Evolutionary conservation across 92 coral and sea anemone species (phyloP).

Genomic region (Zoanthus sansibaricus): DNA sequence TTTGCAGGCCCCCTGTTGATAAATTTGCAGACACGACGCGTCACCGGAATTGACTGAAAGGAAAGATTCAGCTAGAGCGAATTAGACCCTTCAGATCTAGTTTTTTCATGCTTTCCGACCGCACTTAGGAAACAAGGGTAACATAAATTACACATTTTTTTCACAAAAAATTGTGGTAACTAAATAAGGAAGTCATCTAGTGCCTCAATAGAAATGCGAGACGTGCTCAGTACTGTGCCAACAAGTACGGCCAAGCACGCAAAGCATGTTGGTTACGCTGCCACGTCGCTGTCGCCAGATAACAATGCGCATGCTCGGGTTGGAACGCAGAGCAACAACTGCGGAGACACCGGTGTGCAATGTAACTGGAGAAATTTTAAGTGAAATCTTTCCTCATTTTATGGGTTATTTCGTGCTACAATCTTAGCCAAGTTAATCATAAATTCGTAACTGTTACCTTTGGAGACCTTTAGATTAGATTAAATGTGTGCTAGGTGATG

Average conservation of each 20-base stretch:
- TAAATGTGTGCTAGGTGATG: constrained; percentile 77
- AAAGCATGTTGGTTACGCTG: constrained; percentile 63
- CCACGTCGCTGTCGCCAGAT: constrained; percentile 85
- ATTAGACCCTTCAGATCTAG: too few relatives aligned
- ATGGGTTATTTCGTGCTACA: constrained; percentile 8
- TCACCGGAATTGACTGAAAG: too few relatives aligned
- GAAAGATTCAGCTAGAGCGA: too few relatives aligned
- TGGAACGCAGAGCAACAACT: constrained; percentile 18
- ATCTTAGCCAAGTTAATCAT: neutral
- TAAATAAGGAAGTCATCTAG: too few relatives aligned
- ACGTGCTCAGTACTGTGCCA: neutral
- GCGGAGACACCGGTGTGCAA: constrained; percentile 9
- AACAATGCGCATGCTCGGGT: constrained; percentile 82
- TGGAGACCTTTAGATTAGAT: constrained; percentile 28
- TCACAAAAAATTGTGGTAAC: too few relatives aligned
- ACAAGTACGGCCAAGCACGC: constrained; percentile 23
- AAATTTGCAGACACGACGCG: too few relatives aligned
- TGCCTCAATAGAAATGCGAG: neutral
- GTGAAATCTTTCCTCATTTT: neutral
- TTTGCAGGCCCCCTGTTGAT: too few relatives aligned
- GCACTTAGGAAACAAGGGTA: too few relatives aligned
- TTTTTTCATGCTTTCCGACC: too few relatives aligned
- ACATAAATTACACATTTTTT: too few relatives aligned
- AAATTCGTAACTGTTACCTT: neutral
- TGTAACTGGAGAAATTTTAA: neutral